Percentiles rank a stretch among this genome's conserved stretches.
phyloP scores from a whole-genome alignment of 2,797 vertebrate species.

The Cyclopterus lumpus region DNA sequence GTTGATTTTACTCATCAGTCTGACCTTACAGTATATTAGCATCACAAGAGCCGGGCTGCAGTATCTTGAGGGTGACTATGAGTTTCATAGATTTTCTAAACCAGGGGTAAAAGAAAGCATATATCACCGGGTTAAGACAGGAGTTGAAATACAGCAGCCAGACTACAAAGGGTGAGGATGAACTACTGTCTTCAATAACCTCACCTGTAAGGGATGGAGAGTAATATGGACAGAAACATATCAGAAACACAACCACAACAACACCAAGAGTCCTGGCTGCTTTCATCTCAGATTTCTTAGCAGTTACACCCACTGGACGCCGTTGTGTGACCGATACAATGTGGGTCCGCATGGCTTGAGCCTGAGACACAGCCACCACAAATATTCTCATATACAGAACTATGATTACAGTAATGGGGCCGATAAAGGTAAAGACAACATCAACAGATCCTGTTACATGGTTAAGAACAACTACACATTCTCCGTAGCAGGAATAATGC shows the following conservation, averaged over 20 bases:
- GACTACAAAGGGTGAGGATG: not conserved
- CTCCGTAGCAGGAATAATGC: not conserved
- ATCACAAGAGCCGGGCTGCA: slow-evolving; percentile 27
- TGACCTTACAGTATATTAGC: slow-evolving; percentile 1
- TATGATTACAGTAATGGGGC: slow-evolving; percentile 16
- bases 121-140: slow-evolving; percentile 40
- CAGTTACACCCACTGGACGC: not conserved
- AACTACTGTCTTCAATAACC: slow-evolving; percentile 1
- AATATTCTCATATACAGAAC: not conserved
- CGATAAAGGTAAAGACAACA: not conserved
- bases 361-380: not conserved
- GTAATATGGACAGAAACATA: slow-evolving; percentile 51
- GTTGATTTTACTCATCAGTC: not conserved
- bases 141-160: slow-evolving; percentile 6
- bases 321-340: not conserved
- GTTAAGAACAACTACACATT: slow-evolving; percentile 7
- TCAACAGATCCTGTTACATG: not conserved
- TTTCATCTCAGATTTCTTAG: slow-evolving; percentile 61
- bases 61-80: slow-evolving; percentile 34
- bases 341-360: not conserved
- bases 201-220: slow-evolving; percentile 9
- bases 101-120: slow-evolving; percentile 30
- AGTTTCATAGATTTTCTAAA: slow-evolving; percentile 35
- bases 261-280: slow-evolving; percentile 68
- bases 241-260: slow-evolving; percentile 38